Evolutionary conservation across 2,888 invertebrate genomes (phyloP), one percentile per base, ranked within the genome.

Genomic region (Orthonevra nobilis): DNA sequence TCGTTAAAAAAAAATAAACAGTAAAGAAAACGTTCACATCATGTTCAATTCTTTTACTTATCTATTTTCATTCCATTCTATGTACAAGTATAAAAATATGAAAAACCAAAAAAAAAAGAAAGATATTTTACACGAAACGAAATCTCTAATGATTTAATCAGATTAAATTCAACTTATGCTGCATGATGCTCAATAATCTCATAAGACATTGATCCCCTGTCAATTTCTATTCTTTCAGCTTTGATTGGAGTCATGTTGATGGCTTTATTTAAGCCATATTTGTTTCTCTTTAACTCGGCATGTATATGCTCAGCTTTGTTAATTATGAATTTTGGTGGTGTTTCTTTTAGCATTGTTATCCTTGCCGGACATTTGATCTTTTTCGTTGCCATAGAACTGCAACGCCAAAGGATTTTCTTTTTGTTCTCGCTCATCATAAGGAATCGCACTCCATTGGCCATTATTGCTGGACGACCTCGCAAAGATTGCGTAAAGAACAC

Each of bases 371-470:
- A 89, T 82, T 89, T 89, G 3, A 89, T 83, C 70, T 88, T 88
- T 81, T 89, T 89, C 14, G 89, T 89, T 20, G 89, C 89, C 89
- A 89, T 89, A 7, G 86, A 88, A 46, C 89, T 88, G 82, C 89
- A 89, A 14, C 89, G 86, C 89, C 89, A 89, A 17, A 89, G 81
- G 2, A 89, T 87, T 82, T 88, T 88, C 83, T 87, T 88, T 64
- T 86, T 86, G 81, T 88, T 89, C 82, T 89, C 88, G 73, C 88
- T 89, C 89, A 89, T 89, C n/a, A 88, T 85, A 5, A 89, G 84
- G 68, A 89, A 89, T 9, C 89, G 85, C n/a, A 88, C 85, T 60
- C 88, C 88, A 64, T 89, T 88, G 28, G 89, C 89, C 85, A 89
- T 86, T n/a, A 89, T 89, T 6, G 89, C 89, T 0, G 89, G 89